A percentile compares a stretch with the other conserved stretches of the same genome.
These are phyloP conservation scores for Telenomus remus DNA, from an alignment of 1,140 invertebrate genomes.

Conservation along the genomic window DNA sequence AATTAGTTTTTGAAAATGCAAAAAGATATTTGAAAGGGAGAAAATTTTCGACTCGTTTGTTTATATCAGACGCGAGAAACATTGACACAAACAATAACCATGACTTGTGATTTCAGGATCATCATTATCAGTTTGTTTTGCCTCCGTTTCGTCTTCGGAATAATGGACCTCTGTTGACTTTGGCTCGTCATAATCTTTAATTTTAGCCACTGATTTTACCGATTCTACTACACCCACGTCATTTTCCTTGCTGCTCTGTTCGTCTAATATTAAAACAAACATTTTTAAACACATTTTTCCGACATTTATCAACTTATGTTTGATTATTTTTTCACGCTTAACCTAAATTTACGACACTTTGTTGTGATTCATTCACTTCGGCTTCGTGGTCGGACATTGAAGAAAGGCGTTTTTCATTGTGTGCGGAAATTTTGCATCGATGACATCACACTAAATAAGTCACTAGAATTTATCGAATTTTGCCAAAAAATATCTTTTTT, in stretches of 20 bases:
- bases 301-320: no score
- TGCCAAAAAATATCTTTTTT: no score
- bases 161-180: slow-evolving; percentile 20
- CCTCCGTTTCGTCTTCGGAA: slow-evolving; percentile 16
- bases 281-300: no score
- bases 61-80: no score
- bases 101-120: no score
- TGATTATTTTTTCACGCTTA: neutral
- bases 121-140: slow-evolving; percentile 13
- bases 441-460: no score
- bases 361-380: slow-evolving; percentile 22
- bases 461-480: no score
- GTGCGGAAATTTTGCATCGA: no score
- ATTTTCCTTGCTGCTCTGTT: slow-evolving; percentile 4
- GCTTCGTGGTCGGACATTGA: slow-evolving; percentile 59
- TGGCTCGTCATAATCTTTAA: slow-evolving; percentile 21
- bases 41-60: no score
- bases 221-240: slow-evolving; percentile 2
- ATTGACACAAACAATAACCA: no score
- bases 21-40: no score
- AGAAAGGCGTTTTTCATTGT: slow-evolving; percentile 4
- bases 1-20: no score
- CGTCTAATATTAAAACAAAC: slow-evolving; percentile 16
- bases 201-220: slow-evolving; percentile 9
- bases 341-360: slow-evolving; percentile 2